A percentile compares a stretch with the other conserved stretches of the same genome.
These are phyloP conservation scores for Dugesia japonica DNA, from an alignment of 2,888 invertebrate genomes.

Conservation along the genomic window DNA sequence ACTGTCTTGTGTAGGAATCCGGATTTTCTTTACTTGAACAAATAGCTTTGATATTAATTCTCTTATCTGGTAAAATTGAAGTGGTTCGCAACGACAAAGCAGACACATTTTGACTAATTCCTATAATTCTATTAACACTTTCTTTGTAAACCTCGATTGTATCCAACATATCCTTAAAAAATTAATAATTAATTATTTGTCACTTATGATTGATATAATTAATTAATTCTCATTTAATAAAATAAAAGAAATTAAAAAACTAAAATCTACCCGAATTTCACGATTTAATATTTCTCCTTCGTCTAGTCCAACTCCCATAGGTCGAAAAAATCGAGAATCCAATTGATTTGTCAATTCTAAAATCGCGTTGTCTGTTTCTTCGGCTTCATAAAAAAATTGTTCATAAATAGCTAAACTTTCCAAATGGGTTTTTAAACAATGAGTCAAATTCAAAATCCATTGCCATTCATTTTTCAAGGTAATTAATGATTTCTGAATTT, in stretches of 20 bases:
- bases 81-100: neutral
- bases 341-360: conserved; percentile 61
- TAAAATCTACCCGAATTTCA: conserved; percentile 63
- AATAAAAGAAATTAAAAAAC: no score
- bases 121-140: neutral
- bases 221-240: no score
- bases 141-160: conserved; percentile 1
- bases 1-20: neutral
- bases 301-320: conserved; percentile 71
- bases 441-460: conserved; percentile 79
- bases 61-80: neutral
- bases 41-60: neutral
- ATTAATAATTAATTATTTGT: no score
- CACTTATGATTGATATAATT: no score
- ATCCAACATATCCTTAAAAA: neutral
- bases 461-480: conserved; percentile 97
- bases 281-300: conserved; percentile 77
- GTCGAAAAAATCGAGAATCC: conserved; percentile 77
- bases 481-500: conserved; percentile 59
- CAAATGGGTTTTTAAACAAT: conserved; percentile 82
- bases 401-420: conserved; percentile 58
- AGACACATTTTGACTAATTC: neutral
- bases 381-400: conserved; percentile 71
- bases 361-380: conserved; percentile 78
- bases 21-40: conserved; percentile 16